Evolutionary conservation across 2,797 vertebrate genomes (phyloP), one percentile per base, ranked within the genome.

Genomic region (Gambelia wislizenii): DNA sequence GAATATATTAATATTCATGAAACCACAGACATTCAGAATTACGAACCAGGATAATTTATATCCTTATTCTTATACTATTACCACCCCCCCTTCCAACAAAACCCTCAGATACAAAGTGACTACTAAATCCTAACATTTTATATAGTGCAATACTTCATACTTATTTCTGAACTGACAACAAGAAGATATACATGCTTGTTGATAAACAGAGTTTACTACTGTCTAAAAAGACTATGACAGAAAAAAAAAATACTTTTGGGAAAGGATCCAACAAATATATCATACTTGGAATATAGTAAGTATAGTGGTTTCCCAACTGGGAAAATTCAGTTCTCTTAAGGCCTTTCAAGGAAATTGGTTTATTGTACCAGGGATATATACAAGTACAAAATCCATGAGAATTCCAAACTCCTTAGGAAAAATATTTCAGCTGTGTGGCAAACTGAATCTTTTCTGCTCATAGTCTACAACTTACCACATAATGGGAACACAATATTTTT

Each of bases 1-100:
- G 90, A 93, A 92, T 93, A 94, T 36, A 90, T 93, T 95, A 93
- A 92, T 94, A 95, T 93, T 94, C 90, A 92, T 91, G 89, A 94
- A 87, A 77, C 87, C 80, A 83, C 61, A 95, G 81, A 91, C n/a
- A 92, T 85, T 93, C 81, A 91, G 89, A 86, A 93, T 89, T 91
- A 87, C 39, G 33, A 92, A 77, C 69, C 52, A 92, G 77, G 69
- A 92, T 92, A 85, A 92, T 83, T 92, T 89, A 92, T 61, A 64
- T 91, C 82, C 76, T 88, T 87, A 86, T 64, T 82, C 56, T 86
- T 69, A 69, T 39, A 39, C n/a, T 64, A 86, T 91, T 93, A 91
- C 84, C 27, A 30, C 30, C 27, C 8, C 25, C n/a, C n/a, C n/a
- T n/a, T 6, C 59, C 54, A 75, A 56, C 33, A 56, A 78, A 77